Percentiles rank a stretch among this genome's conserved stretches.
phyloP scores from a whole-genome alignment of 2,888 invertebrate genomes.

The Machimus atricapillus region DNA sequence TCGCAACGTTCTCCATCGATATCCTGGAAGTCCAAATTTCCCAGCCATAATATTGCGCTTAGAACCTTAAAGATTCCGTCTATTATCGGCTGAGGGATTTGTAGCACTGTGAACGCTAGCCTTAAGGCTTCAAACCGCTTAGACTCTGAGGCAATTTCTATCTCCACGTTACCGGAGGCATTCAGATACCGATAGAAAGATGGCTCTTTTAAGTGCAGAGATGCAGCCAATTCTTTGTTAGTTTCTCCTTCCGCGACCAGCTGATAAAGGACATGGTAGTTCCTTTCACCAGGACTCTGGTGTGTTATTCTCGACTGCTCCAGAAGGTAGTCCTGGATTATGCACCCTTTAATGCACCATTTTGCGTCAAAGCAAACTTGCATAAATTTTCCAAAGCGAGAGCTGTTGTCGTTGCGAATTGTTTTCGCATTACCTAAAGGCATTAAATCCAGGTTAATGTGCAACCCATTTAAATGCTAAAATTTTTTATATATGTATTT shows the following conservation, averaged over 20 bases:
- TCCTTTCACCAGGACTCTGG: slow-evolving; percentile 85
- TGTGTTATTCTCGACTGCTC: slow-evolving; percentile 92
- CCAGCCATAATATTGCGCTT: slow-evolving; percentile 89
- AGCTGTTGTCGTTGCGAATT: slow-evolving; percentile 91
- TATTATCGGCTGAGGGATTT: slow-evolving; percentile 84
- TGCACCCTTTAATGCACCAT: slow-evolving; percentile 90
- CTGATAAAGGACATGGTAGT: slow-evolving; percentile 93
- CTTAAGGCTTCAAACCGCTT: slow-evolving; percentile 82
- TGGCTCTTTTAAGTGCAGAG: slow-evolving; percentile 76
- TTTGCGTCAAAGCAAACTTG: slow-evolving; percentile 89
- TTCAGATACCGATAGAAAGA: slow-evolving; percentile 84
- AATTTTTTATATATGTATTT: slow-evolving; percentile 46
- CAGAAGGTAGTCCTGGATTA: slow-evolving; percentile 87
- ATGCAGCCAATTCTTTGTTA: slow-evolving; percentile 77
- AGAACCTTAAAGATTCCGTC: slow-evolving; percentile 88
- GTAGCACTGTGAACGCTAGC: slow-evolving; percentile 86
- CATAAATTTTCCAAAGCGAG: slow-evolving; percentile 94
- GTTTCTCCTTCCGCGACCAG: slow-evolving; percentile 85
- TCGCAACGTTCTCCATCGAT: slow-evolving; percentile 87
- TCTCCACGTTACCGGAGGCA: slow-evolving; percentile 75
- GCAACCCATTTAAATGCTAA: background rate
- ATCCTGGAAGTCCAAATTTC: slow-evolving; percentile 84
- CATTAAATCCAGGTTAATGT: background rate
- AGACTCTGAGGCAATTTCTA: slow-evolving; percentile 72
- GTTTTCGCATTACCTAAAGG: slow-evolving; percentile 88